These are phyloP conservation scores for Acanthochromis polyacanthus DNA, from an alignment of 2,113 vertebrate genomes.

Conservation along the genomic window DNA sequence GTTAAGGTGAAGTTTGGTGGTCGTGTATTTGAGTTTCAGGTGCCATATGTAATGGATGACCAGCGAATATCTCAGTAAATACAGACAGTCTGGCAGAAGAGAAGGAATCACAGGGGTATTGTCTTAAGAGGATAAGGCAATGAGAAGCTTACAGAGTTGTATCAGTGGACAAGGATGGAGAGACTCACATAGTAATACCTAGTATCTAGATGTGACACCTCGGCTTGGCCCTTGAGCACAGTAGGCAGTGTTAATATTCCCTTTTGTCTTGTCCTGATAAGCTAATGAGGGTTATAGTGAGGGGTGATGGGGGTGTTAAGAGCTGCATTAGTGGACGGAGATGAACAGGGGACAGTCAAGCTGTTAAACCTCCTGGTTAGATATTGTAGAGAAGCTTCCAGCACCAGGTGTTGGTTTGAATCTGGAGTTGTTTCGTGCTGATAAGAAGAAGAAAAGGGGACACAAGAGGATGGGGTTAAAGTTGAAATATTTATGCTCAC, in stretches of 20 bases:
- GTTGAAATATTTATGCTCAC: not conserved
- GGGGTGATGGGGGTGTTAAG: conserved; percentile 66
- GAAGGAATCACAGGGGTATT: conserved; percentile 66
- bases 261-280: conserved; percentile 83
- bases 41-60: conserved; percentile 68
- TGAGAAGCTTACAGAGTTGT: conserved; percentile 75
- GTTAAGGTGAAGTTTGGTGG: conserved; percentile 64
- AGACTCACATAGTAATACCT: conserved; percentile 67
- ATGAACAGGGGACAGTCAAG: conserved; percentile 47
- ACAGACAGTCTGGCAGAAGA: conserved; percentile 35
- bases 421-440: conserved; percentile 19
- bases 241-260: conserved; percentile 69
- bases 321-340: conserved; percentile 74
- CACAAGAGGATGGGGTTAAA: conserved; percentile 12
- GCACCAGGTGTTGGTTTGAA: conserved; percentile 35
- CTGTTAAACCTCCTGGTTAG: conserved; percentile 46
- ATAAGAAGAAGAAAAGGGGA: conserved; percentile 32
- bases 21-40: conserved; percentile 49
- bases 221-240: conserved; percentile 63
- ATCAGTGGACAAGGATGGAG: conserved; percentile 66
- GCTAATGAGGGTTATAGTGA: conserved; percentile 77
- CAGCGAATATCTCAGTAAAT: conserved; percentile 68
- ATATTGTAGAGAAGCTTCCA: conserved; percentile 14
- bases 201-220: conserved; percentile 77
- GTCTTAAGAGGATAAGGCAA: conserved; percentile 80